phyloP scores from a whole-genome alignment of 2,888 invertebrate genomes.

The Latheticus oryzae region DNA sequence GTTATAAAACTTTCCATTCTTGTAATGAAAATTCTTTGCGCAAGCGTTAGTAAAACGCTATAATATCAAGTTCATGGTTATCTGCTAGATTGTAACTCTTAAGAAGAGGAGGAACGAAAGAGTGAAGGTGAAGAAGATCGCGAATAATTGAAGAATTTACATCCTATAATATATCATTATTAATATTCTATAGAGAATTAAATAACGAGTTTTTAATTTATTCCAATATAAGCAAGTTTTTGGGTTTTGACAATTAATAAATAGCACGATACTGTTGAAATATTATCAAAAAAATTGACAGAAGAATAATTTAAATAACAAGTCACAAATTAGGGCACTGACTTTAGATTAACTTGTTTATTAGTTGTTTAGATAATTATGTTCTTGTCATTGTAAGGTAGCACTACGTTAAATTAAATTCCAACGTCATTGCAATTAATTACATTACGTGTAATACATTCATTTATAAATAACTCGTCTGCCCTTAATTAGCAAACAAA shows the following conservation, averaged over 20 bases:
- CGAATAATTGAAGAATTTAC: too few relatives aligned
- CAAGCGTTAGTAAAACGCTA: too few relatives aligned
- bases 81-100: too few relatives aligned
- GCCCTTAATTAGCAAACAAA: not conserved
- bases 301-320: too few relatives aligned
- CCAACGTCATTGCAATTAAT: slow-evolving; percentile 1
- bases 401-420: not conserved
- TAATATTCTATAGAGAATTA: slow-evolving; percentile 13
- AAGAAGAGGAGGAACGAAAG: too few relatives aligned
- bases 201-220: slow-evolving; percentile 26
- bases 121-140: too few relatives aligned
- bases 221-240: slow-evolving; percentile 19
- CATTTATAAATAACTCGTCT: too few relatives aligned
- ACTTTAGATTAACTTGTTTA: slow-evolving; percentile 32
- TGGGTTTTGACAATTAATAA: slow-evolving; percentile 1
- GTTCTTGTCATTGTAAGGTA: slow-evolving; percentile 25
- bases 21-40: too few relatives aligned
- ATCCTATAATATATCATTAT: slow-evolving; percentile 1
- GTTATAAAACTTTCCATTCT: not conserved
- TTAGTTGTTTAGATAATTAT: slow-evolving; percentile 28
- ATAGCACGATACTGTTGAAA: too few relatives aligned
- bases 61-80: too few relatives aligned
- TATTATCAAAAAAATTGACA: too few relatives aligned
- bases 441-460: slow-evolving; percentile 4
- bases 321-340: slow-evolving; percentile 28